These are phyloP conservation scores for Morus bassanus DNA, from an alignment of 2,797 vertebrate genomes.

Conservation along the genomic window DNA sequence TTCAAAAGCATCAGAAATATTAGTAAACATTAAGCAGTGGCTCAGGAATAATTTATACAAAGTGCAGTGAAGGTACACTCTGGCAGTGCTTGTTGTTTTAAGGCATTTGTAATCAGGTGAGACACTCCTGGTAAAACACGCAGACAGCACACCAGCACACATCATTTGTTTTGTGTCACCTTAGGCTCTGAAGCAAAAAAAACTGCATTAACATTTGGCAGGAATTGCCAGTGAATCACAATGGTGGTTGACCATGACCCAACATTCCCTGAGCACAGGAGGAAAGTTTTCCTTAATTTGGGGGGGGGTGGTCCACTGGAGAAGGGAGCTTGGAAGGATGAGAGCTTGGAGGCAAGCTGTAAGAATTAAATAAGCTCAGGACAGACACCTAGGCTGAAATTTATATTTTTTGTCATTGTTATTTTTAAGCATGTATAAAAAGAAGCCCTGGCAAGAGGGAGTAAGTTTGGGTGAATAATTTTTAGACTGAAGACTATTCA, in stretches of 20 bases:
- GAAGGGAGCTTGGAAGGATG: neutral
- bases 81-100: neutral
- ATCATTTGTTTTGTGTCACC: neutral
- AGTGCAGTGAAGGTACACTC: neutral
- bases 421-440: neutral
- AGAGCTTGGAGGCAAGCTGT: neutral
- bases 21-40: neutral
- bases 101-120: neutral
- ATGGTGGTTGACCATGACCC: rapidly evolving
- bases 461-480: neutral
- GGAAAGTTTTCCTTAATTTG: neutral
- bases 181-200: neutral
- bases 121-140: neutral
- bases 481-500: neutral
- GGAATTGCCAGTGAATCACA: neutral
- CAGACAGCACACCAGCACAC: rapidly evolving
- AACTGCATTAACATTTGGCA: neutral
- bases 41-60: neutral
- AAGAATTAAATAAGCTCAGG: neutral
- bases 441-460: neutral
- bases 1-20: neutral
- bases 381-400: neutral
- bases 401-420: neutral
- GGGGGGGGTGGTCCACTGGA: neutral
- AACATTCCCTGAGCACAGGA: neutral